Evolutionary conservation across 1,140 invertebrate genomes (phyloP).

Genomic region (Orius insidiosus): DNA sequence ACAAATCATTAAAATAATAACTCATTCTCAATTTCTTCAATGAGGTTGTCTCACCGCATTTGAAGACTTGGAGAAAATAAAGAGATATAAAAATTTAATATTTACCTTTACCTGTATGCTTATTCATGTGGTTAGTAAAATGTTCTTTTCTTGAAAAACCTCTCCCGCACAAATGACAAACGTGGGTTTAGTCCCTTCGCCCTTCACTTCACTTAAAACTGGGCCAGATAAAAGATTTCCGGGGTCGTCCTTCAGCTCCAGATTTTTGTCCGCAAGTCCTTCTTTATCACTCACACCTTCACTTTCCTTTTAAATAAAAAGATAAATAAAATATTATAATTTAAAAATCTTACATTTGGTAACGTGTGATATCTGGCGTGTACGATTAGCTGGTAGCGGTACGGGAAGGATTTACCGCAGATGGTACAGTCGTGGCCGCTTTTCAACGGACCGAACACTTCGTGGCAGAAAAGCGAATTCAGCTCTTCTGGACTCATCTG

Average conservation of each 20-base stretch:
- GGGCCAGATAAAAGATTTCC: constrained; percentile 22
- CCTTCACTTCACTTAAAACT: not conserved
- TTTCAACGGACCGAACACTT: constrained; percentile 50
- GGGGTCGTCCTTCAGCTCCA: constrained; percentile 40
- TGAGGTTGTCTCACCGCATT: no score
- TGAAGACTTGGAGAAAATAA: no score
- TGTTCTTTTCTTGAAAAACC: constrained; percentile 51
- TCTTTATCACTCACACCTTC: not conserved
- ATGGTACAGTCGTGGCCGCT: constrained; percentile 60
- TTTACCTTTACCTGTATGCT: constrained; percentile 35
- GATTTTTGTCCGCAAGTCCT: constrained; percentile 38
- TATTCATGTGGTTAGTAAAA: constrained; percentile 45
- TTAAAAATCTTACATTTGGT: constrained; percentile 8
- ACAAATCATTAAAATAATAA: no score
- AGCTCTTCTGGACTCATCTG: constrained; percentile 61
- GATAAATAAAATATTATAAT: constrained; percentile 20
- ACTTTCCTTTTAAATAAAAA: no score
- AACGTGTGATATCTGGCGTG: constrained; percentile 59
- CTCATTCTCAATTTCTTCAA: no score
- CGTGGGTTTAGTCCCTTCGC: not conserved
- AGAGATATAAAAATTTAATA: no score
- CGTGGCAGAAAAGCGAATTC: constrained; percentile 66
- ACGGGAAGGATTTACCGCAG: constrained; percentile 70
- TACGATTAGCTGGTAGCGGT: constrained; percentile 68
- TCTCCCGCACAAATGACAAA: constrained; percentile 45